phyloP scores from a whole-genome alignment of 2,113 vertebrate genomes.

The Crotalus horridus region DNA sequence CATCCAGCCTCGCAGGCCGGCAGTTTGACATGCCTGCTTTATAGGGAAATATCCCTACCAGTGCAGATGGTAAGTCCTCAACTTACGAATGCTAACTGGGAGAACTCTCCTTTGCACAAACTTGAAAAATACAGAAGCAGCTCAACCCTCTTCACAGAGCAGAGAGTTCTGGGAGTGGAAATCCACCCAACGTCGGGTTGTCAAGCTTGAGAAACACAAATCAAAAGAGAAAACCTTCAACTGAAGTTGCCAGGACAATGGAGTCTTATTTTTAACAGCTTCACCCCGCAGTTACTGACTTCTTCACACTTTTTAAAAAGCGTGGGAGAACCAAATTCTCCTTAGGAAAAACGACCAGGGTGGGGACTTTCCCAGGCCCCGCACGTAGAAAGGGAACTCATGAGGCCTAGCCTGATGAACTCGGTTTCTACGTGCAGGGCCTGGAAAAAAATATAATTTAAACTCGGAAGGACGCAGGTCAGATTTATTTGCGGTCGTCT shows the following conservation, averaged over 20 bases:
- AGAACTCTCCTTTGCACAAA: not conserved
- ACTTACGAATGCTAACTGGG: not conserved
- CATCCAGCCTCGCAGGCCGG: too few species aligned
- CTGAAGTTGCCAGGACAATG: not conserved
- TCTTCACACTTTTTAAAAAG: not conserved
- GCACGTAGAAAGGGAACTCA: too few species aligned
- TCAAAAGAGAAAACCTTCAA: not conserved
- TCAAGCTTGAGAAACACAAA: not conserved
- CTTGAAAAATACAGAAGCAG: not conserved
- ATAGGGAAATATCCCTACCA: too few species aligned
- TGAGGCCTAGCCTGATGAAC: too few species aligned
- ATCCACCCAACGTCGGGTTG: not conserved
- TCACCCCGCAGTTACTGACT: not conserved
- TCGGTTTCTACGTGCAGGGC: not conserved
- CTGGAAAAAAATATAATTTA: too few species aligned
- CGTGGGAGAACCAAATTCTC: not conserved
- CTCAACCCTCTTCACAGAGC: not conserved
- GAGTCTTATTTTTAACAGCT: not conserved
- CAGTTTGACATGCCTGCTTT: too few species aligned
- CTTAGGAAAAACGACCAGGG: not conserved
- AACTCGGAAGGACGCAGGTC: not conserved
- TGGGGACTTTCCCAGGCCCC: too few species aligned
- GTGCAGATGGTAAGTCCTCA: too few species aligned
- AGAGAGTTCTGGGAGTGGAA: not conserved
- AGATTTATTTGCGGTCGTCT: not conserved